Evolutionary conservation across 1,140 invertebrate genomes (phyloP).

Genomic region (Pseudachorutes palmiensis): DNA sequence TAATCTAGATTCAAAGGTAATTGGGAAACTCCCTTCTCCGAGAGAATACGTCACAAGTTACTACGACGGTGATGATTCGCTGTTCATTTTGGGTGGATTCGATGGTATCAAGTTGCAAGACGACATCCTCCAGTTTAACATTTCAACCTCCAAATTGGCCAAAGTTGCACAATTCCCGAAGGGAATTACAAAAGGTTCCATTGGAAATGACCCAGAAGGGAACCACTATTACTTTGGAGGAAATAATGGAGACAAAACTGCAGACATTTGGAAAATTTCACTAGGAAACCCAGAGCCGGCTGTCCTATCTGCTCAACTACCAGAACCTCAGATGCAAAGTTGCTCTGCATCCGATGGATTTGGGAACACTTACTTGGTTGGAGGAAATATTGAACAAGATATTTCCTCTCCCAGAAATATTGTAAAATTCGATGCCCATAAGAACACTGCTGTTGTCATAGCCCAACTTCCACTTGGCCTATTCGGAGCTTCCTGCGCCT

Average conservation of each 20-base stretch:
- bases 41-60: background rate
- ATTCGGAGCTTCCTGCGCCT: background rate
- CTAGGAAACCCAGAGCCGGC: background rate
- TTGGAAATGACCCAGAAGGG: background rate
- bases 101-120: background rate
- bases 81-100: background rate
- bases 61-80: background rate
- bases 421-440: background rate
- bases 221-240: background rate
- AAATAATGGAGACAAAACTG: background rate
- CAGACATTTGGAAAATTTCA: background rate
- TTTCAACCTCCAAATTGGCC: background rate
- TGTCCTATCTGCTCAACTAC: background rate
- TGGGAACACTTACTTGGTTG: background rate
- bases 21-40: background rate
- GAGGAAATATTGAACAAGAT: background rate
- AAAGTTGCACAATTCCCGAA: background rate
- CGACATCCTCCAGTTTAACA: background rate
- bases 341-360: background rate
- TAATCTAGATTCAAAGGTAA: no score
- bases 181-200: background rate
- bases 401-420: background rate
- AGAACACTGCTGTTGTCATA: background rate
- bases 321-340: background rate
- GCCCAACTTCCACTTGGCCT: background rate